These are phyloP conservation scores for Netelia inedita DNA, from an alignment of 2,888 invertebrate genomes.

Conservation along the genomic window DNA sequence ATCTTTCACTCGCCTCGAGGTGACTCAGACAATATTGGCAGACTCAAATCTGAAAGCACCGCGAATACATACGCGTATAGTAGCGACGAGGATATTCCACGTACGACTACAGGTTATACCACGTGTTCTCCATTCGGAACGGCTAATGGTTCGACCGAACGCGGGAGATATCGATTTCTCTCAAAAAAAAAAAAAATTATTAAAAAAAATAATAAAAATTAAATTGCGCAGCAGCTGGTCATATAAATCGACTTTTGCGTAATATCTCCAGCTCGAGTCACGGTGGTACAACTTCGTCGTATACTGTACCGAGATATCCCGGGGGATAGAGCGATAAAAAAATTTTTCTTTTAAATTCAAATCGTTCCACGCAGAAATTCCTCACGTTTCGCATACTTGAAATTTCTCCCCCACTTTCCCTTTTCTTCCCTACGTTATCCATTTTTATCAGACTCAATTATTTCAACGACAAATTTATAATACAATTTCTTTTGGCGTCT, in stretches of 20 bases:
- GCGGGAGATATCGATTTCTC: slow-evolving; percentile 54
- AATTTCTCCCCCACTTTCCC: slow-evolving; percentile 6
- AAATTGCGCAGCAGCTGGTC: slow-evolving; percentile 32
- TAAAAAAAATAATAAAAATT: not conserved
- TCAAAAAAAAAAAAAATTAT: slow-evolving; percentile 20
- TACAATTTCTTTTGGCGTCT: no score
- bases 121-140: slow-evolving; percentile 41
- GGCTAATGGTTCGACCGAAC: slow-evolving; percentile 55
- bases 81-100: no score
- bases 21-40: slow-evolving; percentile 62
- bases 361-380: slow-evolving; percentile 30
- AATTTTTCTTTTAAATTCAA: slow-evolving; percentile 3
- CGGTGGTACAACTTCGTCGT: slow-evolving; percentile 16
- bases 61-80: not conserved
- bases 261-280: slow-evolving; percentile 32
- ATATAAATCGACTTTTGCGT: slow-evolving; percentile 58
- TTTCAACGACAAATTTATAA: not conserved
- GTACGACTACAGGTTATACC: no score
- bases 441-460: not conserved
- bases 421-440: not conserved
- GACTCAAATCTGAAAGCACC: slow-evolving; percentile 18
- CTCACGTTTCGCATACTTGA: slow-evolving; percentile 31
- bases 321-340: not conserved
- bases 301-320: slow-evolving; percentile 18
- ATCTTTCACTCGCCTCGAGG: slow-evolving; percentile 30